Base-by-base conservation (phyloP, 2,888 invertebrate species). In the Pteria penguin region DNA sequence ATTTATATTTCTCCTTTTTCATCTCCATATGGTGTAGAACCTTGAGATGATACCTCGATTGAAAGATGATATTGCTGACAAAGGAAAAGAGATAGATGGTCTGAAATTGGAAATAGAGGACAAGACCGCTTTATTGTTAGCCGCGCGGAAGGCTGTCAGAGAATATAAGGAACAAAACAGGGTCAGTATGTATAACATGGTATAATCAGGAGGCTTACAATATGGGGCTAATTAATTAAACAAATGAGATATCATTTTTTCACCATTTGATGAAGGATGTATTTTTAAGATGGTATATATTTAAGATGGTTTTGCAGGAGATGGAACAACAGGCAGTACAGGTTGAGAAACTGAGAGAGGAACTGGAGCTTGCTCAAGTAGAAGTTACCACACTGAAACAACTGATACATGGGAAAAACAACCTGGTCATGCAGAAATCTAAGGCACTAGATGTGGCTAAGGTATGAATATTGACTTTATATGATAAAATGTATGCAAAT, bases 391-490 rank as follows among this genome's bases (percentile, higher is more conserved):
- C 89, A 0, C 82, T 90, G 69, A 90, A 89, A 76, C 80, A 81
- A 65, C 76, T 90, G 8, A 78, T 90, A 81, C 82, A 77, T 31
- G 88, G 89, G 26, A 90, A 90, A 71, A 88, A 90, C 71, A 78
- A 79, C 29, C 84, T 90, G 18, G 86, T 90, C 8, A 65, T 85
- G 14, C 88, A 88, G 78, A 89, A 87, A 70, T 82, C 88, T 18
- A 87, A 88, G 69, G 87, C 87, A 4, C 78, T 90, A 55, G 87
- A 89, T 62, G 79, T 88, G 26, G 88, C 90, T 1, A 89, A 88
- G 87, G 89, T 89, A 72, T n/a, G 31, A n/a, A 8, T 14, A 31
- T 8, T n/a, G 61, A n/a, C 29, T 61, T 60, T 27, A 18, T 14
- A n/a, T n/a, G n/a, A n/a, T n/a, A n/a, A n/a, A n/a, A n/a, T n/a